A percentile compares a stretch with the other conserved stretches of the same genome.
These are phyloP conservation scores for Lepidostoma basale DNA, from an alignment of 1,140 invertebrate genomes.

Conservation along the genomic window DNA sequence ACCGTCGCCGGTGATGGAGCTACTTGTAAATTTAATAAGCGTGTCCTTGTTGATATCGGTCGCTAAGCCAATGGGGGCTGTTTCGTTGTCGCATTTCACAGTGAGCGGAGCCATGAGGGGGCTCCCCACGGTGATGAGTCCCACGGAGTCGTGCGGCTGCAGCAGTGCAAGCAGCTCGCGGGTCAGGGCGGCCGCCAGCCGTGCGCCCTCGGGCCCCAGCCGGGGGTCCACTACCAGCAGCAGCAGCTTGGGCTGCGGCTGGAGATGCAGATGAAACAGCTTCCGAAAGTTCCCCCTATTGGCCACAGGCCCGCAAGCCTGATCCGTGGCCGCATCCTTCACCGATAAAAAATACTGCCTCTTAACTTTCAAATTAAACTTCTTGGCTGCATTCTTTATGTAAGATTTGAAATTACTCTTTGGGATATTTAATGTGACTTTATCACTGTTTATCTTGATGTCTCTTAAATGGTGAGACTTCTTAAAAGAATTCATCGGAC, in stretches of 20 bases:
- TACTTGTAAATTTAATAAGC: conserved; percentile 2
- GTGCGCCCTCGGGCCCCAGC: conserved; percentile 24
- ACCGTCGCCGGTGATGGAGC: background rate
- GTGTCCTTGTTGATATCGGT: conserved; percentile 27
- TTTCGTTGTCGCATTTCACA: conserved; percentile 44
- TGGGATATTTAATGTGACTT: conserved; percentile 42
- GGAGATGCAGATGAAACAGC: conserved; percentile 56
- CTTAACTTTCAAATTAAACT: conserved; percentile 58
- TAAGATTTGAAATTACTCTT: conserved; percentile 23
- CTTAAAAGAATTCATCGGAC: conserved; percentile 57
- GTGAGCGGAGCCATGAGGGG: background rate
- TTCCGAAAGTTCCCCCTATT: conserved; percentile 53
- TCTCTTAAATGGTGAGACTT: conserved; percentile 56
- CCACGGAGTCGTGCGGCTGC: conserved; percentile 52
- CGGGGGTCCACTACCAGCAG: conserved; percentile 54
- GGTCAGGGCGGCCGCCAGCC: conserved; percentile 52
- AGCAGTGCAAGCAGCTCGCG: conserved; percentile 54
- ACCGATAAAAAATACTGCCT: conserved; percentile 57
- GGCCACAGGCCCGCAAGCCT: conserved; percentile 54
- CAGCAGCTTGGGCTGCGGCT: conserved; percentile 55
- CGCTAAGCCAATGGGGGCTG: conserved; percentile 3
- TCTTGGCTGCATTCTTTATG: conserved; percentile 48
- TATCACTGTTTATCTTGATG: conserved; percentile 50
- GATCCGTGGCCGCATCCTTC: conserved; percentile 57
- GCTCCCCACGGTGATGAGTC: conserved; percentile 4